These are phyloP conservation scores for Pogonocherus hispidulus DNA, from an alignment of 2,888 invertebrate genomes.

Conservation along the genomic window DNA sequence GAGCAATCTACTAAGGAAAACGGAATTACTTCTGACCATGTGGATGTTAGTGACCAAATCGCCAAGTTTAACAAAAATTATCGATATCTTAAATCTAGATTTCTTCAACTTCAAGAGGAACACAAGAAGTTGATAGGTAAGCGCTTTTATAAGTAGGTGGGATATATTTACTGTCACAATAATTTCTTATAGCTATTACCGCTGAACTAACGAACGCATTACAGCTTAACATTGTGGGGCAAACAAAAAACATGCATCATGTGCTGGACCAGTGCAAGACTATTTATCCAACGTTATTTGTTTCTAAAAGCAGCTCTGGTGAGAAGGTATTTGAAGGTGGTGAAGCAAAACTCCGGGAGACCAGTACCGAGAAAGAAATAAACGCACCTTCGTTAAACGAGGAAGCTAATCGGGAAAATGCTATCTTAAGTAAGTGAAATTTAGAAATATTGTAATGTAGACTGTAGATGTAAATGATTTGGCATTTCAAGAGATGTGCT, in stretches of 20 bases:
- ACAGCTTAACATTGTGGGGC: conserved; percentile 49
- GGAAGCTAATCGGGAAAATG: too few relatives aligned
- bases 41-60: not conserved
- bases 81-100: conserved; percentile 39
- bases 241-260: conserved; percentile 46
- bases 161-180: not conserved
- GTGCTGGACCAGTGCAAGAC: conserved; percentile 50
- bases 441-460: too few relatives aligned
- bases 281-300: conserved; percentile 48
- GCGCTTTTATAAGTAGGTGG: not conserved
- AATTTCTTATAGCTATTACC: conserved; percentile 44
- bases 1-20: not conserved
- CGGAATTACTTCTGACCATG: not conserved
- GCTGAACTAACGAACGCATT: conserved; percentile 49
- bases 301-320: not conserved
- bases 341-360: too few relatives aligned
- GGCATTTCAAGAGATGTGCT: too few relatives aligned
- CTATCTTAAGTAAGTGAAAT: too few relatives aligned
- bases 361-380: too few relatives aligned
- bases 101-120: conserved; percentile 46
- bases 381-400: too few relatives aligned
- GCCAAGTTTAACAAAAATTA: not conserved
- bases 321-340: too few relatives aligned
- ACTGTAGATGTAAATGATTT: too few relatives aligned
- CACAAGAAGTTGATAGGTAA: conserved; percentile 50